These are phyloP conservation scores for Lepus timidus DNA, from an alignment of 2,113 vertebrate species.

Conservation along the genomic window DNA sequence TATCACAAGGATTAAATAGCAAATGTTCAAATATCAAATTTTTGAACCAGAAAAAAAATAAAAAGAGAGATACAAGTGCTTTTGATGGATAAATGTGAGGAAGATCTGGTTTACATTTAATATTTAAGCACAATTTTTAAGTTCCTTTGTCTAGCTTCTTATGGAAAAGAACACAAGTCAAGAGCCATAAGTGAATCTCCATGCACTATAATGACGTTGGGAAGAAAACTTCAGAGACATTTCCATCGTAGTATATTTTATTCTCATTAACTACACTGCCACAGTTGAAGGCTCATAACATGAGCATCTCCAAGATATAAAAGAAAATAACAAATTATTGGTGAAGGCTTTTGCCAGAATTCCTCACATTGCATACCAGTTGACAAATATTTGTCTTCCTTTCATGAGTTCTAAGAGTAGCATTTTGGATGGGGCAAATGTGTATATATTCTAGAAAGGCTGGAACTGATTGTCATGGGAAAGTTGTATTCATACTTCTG, in stretches of 20 bases:
- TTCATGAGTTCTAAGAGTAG: not conserved
- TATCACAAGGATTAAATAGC: constrained; percentile 47
- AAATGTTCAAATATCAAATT: constrained; percentile 36
- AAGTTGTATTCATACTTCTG: not conserved
- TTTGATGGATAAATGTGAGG: not conserved
- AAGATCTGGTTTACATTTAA: constrained; percentile 38
- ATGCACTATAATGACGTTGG: not conserved
- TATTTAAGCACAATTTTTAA: not conserved
- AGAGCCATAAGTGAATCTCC: not conserved
- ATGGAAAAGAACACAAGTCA: not conserved
- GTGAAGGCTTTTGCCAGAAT: constrained; percentile 43
- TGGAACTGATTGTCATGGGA: constrained; percentile 2
- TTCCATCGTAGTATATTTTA: not conserved
- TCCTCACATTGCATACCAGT: not conserved
- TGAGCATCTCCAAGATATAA: constrained; percentile 4
- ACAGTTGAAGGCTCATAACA: not conserved
- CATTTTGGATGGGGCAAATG: not conserved
- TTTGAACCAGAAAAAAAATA: not conserved
- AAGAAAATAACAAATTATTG: constrained; percentile 17
- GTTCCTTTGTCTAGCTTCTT: not conserved
- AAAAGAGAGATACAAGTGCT: constrained; percentile 8
- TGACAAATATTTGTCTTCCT: not conserved
- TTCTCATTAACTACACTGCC: not conserved
- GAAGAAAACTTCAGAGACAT: not conserved
- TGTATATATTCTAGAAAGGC: not conserved